Percentiles rank a stretch among this genome's conserved stretches.
Evolutionary conservation across 1,140 invertebrate species (phyloP).

Genomic region (Mycetomoellerius zeteki): DNA sequence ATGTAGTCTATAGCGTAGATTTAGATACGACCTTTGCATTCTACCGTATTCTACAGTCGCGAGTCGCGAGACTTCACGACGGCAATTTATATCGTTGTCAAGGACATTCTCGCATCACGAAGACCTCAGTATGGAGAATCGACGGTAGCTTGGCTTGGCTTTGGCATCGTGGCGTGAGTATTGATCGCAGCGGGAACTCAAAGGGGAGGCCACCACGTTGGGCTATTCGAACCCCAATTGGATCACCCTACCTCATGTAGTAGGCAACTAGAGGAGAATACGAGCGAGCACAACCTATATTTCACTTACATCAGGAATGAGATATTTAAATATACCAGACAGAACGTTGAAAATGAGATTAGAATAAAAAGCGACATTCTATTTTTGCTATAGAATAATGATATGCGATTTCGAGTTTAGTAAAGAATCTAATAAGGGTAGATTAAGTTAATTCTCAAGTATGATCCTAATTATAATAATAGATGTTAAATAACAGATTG

Average conservation of each 20-base stretch:
- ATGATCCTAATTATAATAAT: neutral
- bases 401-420: neutral
- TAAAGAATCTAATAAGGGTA: neutral
- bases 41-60: slow-evolving; percentile 19
- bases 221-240: slow-evolving; percentile 79
- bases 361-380: neutral
- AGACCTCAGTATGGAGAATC: slow-evolving; percentile 65
- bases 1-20: slow-evolving; percentile 48
- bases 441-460: neutral
- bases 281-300: slow-evolving; percentile 53
- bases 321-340: slow-evolving; percentile 12
- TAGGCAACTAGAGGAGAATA: slow-evolving; percentile 56
- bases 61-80: slow-evolving; percentile 37
- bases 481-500: neutral
- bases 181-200: slow-evolving; percentile 77
- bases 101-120: slow-evolving; percentile 68
- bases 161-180: slow-evolving; percentile 75
- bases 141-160: slow-evolving; percentile 67
- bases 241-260: slow-evolving; percentile 74
- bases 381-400: neutral
- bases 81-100: slow-evolving; percentile 44
- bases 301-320: slow-evolving; percentile 52
- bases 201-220: slow-evolving; percentile 76
- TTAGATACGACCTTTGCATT: slow-evolving; percentile 56
- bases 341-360: slow-evolving; percentile 19